Conservation (phyloP, 2,797 vertebrate genomes). For the Schizopygopsis malacanthus region DNA sequence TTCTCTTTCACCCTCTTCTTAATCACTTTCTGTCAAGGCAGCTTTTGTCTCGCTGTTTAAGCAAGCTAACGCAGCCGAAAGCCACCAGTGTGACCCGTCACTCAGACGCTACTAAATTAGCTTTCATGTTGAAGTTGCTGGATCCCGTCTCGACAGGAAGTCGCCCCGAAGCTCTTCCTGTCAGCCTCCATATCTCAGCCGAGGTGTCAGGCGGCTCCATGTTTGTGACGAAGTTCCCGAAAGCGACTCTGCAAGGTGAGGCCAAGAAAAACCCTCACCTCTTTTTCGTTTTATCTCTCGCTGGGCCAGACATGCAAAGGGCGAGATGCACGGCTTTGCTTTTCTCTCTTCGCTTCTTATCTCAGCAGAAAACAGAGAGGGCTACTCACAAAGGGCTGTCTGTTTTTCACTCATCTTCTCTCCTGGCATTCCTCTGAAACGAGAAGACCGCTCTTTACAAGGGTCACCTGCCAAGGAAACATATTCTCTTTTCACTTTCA, state of each 20-base stretch:
- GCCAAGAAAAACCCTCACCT: constrained; percentile 58
- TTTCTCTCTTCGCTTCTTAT: constrained; percentile 46
- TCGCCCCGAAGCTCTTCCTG: constrained; percentile 65
- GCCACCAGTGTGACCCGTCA: constrained; percentile 64
- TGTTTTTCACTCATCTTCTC: constrained; percentile 35
- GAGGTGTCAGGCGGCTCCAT: constrained; percentile 69
- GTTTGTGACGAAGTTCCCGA: constrained; percentile 61
- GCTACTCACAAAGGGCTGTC: constrained; percentile 30
- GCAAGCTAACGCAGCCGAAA: constrained; percentile 59
- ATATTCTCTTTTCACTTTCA: constrained; percentile 21
- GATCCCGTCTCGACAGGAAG: constrained; percentile 70
- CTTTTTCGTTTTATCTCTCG: constrained; percentile 49
- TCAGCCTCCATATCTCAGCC: constrained; percentile 73
- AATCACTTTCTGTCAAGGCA: constrained; percentile 51
- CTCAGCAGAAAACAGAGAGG: constrained; percentile 38
- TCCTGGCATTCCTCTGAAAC: neutral
- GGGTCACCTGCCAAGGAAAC: constrained; percentile 30
- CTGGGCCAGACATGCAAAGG: constrained; percentile 40
- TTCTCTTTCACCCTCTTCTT: constrained; percentile 44
- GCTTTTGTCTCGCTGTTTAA: constrained; percentile 57
- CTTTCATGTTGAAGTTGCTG: constrained; percentile 75
- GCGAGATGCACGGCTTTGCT: constrained; percentile 12
- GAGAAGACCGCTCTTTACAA: neutral
- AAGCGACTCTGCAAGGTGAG: constrained; percentile 62
- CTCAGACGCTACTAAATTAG: constrained; percentile 75